A percentile compares a stretch with the other conserved stretches of the same genome.
These are phyloP conservation scores for Forpus xanthops DNA, from an alignment of 2,797 vertebrate genomes.

Conservation along the genomic window DNA sequence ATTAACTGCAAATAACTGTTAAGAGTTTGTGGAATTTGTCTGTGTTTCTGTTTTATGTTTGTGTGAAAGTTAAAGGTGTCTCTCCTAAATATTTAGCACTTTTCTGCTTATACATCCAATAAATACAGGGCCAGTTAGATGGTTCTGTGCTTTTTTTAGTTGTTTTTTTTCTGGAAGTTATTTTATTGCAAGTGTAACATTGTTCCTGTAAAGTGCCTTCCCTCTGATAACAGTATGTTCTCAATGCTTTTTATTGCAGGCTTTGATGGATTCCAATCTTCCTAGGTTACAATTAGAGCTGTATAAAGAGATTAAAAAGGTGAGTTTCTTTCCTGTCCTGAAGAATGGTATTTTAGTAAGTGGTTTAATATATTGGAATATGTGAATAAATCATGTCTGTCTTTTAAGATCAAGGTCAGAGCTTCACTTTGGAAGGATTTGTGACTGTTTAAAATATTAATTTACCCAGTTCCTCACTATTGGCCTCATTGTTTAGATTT, in stretches of 20 bases:
- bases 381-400: neutral
- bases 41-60: neutral
- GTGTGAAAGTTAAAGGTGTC: neutral
- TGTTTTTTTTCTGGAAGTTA: neutral
- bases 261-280: conserved; percentile 96
- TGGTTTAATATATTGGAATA: neutral
- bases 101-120: neutral
- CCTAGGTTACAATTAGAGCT: conserved; percentile 94
- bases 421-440: neutral
- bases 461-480: neutral
- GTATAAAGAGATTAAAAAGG: conserved; percentile 99
- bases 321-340: conserved; percentile 46
- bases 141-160: neutral
- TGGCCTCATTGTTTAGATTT: neutral
- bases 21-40: neutral
- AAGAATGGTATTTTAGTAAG: neutral
- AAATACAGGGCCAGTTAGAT: neutral
- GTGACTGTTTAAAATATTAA: neutral
- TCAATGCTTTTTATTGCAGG: conserved; percentile 75
- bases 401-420: neutral
- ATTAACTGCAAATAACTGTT: neutral
- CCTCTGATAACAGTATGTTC: neutral
- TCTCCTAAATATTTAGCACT: neutral
- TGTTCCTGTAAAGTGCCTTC: neutral
- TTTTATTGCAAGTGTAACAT: neutral